A percentile compares a stretch with the other conserved stretches of the same genome.
Conservation (phyloP, 2,888 invertebrate species). For the Deilephila elpenor region DNA sequence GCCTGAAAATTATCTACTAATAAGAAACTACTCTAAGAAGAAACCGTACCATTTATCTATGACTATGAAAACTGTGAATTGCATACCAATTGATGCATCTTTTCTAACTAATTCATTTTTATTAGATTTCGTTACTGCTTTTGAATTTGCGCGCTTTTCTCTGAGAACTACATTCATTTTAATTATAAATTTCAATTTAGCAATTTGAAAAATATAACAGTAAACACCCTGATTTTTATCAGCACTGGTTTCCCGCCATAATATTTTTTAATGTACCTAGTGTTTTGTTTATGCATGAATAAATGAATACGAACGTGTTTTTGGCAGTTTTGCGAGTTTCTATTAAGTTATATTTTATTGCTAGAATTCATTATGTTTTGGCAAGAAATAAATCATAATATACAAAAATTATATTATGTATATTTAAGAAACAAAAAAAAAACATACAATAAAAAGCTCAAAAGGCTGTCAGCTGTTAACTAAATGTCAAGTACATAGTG, state of each 20-base stretch:
- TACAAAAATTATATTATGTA: no score
- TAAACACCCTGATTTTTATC: neutral
- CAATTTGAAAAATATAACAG: constrained; percentile 1
- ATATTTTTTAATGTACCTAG: neutral
- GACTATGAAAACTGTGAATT: no score
- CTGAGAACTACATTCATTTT: constrained; percentile 75
- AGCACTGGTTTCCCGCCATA: neutral
- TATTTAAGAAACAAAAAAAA: no score
- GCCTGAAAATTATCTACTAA: constrained; percentile 49
- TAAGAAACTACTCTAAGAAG: neutral
- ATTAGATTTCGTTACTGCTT: constrained; percentile 50
- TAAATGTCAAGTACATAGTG: no score
- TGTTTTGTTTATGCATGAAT: no score
- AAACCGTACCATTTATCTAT: neutral
- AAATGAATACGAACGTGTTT: no score
- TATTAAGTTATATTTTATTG: no score
- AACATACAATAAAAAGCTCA: no score
- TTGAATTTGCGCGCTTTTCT: constrained; percentile 52
- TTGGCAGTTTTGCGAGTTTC: no score
- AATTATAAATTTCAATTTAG: constrained; percentile 35
- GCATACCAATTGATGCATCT: constrained; percentile 62
- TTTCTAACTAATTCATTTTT: constrained; percentile 67
- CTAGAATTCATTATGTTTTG: no score
- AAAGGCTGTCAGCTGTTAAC: no score
- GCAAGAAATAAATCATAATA: no score